A percentile compares a stretch with the other conserved stretches of the same genome.
phyloP scores from a whole-genome alignment of 1,140 invertebrate genomes.

The Trichonephila inaurata region DNA sequence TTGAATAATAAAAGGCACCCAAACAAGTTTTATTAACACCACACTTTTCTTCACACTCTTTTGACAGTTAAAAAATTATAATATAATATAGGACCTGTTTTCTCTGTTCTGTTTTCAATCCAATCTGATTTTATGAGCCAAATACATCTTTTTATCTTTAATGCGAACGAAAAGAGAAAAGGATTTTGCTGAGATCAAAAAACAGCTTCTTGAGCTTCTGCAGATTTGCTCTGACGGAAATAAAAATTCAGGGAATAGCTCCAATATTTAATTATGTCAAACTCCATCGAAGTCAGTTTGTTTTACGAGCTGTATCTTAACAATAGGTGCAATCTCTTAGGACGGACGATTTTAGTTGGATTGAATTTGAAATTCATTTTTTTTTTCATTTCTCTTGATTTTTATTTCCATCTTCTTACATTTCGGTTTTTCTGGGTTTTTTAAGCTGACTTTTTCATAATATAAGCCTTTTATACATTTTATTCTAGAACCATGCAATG shows the following conservation, averaged over 20 bases:
- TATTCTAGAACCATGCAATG: too few species aligned
- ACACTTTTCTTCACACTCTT: neutral
- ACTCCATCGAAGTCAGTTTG: constrained; percentile 37
- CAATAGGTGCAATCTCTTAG: constrained; percentile 39
- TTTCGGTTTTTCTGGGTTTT: neutral
- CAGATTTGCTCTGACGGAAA: neutral
- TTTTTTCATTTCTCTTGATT: neutral
- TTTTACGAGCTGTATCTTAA: constrained; percentile 25
- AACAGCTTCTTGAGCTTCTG: constrained; percentile 36
- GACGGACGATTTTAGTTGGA: constrained; percentile 10
- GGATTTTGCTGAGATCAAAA: constrained; percentile 32
- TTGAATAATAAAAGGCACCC: neutral
- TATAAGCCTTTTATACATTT: too few species aligned
- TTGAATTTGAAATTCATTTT: constrained; percentile 33
- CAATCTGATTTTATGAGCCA: neutral
- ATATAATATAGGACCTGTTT: neutral
- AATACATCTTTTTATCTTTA: constrained; percentile 38
- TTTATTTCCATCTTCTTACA: neutral
- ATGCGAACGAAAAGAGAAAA: neutral
- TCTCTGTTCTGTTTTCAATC: constrained; percentile 43
- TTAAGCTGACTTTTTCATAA: neutral
- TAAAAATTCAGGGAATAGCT: constrained; percentile 43
- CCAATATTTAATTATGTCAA: constrained; percentile 67
- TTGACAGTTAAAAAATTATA: constrained; percentile 34
- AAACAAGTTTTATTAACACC: neutral